Evolutionary conservation across 1,140 invertebrate species (phyloP), one percentile per base, ranked within the genome.

Genomic region (Vanessa tameamea): DNA sequence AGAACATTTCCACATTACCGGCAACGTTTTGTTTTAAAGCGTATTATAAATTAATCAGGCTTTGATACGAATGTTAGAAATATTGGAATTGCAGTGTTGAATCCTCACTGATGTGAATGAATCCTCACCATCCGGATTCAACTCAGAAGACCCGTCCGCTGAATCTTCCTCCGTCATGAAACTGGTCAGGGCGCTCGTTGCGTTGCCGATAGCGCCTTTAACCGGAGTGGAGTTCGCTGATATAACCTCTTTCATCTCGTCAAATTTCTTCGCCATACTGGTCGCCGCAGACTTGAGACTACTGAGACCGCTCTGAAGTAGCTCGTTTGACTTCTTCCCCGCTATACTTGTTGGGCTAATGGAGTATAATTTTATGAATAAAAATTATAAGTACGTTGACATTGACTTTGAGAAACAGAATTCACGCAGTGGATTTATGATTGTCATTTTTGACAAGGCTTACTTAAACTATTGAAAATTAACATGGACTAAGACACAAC

Each of bases 181-280:
- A 61, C 84, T 90, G 12, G 85, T 89, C 2, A 88, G 55, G 5
- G 86, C 87, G 50, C 87, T 93, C 4, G 87, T 92, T 0, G 90
- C 89, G 64, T 89, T 91, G 0, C 86, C 88, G 7, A 89, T 88
- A 0, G 91, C 90, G 1, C 94, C 93, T 90, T 97, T 97, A 7
- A 97, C 95, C 0, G 97, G 97, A 31, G 97, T 97, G n/a, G 95
- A 96, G 69, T 96, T 97, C 0, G 96, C 95, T 6, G 96, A 97
- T 76, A 98, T 98, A 13, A 97, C 97, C 87, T 98, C 97, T 88
- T 98, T 98, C 83, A 99, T 96, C 91, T 98, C 97, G 83, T 98
- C 97, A 73, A 98, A 96, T 87, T 98, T 98, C 80, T 97, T 97
- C 14, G 95, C 97, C 69, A 98, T 95, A 51, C 96, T 96, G 20